These are phyloP conservation scores for Steromphala cineraria DNA, from an alignment of 2,888 invertebrate genomes.

Conservation along the genomic window DNA sequence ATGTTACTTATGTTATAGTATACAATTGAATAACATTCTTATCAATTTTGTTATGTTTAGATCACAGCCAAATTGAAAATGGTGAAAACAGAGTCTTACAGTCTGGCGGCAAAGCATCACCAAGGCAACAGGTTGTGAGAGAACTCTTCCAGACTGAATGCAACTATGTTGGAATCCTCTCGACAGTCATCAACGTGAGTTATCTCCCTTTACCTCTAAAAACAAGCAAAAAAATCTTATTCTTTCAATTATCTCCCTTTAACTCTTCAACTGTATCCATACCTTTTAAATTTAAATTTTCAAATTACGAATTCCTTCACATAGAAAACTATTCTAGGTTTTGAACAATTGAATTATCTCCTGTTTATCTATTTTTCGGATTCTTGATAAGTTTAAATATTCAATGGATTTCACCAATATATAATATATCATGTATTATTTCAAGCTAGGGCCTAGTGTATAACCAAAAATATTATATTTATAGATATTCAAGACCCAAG, in stretches of 20 bases:
- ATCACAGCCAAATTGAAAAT: conserved; percentile 24
- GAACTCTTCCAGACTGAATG: conserved; percentile 97
- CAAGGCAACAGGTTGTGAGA: conserved; percentile 69
- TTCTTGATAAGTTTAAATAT: no score
- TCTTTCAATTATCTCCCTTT: no score
- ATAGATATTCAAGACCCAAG: conserved; percentile 93
- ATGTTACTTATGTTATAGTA: not conserved
- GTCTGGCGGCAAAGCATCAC: conserved; percentile 45
- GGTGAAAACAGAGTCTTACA: conserved; percentile 26
- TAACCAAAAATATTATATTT: conserved; percentile 21
- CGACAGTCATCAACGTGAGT: conserved; percentile 89
- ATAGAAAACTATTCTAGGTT: no score
- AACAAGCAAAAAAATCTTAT: not conserved
- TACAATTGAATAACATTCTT: not conserved
- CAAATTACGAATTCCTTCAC: no score
- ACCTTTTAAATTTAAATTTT: no score
- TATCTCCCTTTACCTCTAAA: not conserved
- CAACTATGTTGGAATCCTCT: conserved; percentile 96
- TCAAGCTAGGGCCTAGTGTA: no score
- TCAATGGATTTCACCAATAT: no score
- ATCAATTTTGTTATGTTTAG: not conserved
- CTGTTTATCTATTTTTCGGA: no score
- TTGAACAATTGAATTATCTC: no score
- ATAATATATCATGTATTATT: no score
- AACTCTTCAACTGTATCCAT: no score